phyloP scores from a whole-genome alignment of 2,113 vertebrate genomes.

The Centropristis striata region DNA sequence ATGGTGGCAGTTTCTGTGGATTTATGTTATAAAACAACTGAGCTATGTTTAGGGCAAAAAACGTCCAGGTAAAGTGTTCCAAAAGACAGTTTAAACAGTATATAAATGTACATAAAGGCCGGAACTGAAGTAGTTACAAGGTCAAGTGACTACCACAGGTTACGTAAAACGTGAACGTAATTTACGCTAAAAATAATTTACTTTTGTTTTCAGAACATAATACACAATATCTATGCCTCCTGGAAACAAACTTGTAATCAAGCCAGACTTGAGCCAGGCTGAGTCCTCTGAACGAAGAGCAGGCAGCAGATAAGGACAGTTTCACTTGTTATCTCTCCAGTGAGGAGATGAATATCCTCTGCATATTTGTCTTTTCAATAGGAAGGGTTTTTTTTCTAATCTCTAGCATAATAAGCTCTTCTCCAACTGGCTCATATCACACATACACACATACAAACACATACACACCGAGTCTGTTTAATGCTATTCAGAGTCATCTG shows the following conservation, averaged over 20 bases:
- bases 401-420: slow-evolving; percentile 38
- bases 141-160: too few relatives aligned
- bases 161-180: too few relatives aligned
- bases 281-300: slow-evolving; percentile 51
- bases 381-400: slow-evolving; percentile 33
- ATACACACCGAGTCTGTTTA: slow-evolving; percentile 25
- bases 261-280: slow-evolving; percentile 5
- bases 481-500: slow-evolving; percentile 51
- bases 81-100: too few relatives aligned
- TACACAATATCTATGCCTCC: background rate
- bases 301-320: slow-evolving; percentile 51
- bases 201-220: slow-evolving; percentile 2
- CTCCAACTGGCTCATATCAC: background rate
- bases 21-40: too few relatives aligned
- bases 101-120: too few relatives aligned
- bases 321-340: slow-evolving; percentile 57
- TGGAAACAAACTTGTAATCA: slow-evolving; percentile 23
- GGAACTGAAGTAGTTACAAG: too few relatives aligned
- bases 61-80: too few relatives aligned
- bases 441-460: slow-evolving; percentile 20
- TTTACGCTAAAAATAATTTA: too few relatives aligned
- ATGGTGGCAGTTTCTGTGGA: too few relatives aligned
- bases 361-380: slow-evolving; percentile 62
- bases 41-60: too few relatives aligned
- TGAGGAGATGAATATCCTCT: slow-evolving; percentile 64